phyloP scores from a whole-genome alignment of 2,113 vertebrate species.

The Phainopepla nitens region DNA sequence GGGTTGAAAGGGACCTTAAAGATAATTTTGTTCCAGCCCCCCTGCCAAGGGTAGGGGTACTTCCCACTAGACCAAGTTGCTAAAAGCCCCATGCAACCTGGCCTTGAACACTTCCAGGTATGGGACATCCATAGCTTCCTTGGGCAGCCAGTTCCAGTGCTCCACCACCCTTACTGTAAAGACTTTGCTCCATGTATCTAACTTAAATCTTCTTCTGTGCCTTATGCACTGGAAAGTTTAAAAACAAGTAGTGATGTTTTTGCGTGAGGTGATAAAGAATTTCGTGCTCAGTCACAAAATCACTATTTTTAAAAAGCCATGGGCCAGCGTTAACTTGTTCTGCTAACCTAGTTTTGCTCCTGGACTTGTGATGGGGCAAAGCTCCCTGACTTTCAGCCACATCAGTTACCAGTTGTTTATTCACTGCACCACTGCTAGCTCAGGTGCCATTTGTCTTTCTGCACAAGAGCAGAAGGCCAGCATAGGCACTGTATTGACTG shows the following conservation, averaged over 20 bases:
- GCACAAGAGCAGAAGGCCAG: background rate
- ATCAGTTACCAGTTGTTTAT: background rate
- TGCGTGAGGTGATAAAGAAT: background rate
- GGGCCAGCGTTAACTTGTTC: rapidly evolving
- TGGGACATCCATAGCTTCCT: background rate
- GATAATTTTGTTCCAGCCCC: background rate
- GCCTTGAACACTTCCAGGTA: background rate
- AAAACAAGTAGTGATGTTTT: background rate
- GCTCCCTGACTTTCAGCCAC: background rate
- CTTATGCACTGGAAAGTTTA: background rate
- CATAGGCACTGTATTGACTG: background rate
- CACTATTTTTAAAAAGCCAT: rapidly evolving
- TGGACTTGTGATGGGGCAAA: background rate
- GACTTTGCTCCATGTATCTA: background rate
- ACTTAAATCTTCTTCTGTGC: background rate
- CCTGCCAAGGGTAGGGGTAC: background rate
- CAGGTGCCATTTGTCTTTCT: background rate
- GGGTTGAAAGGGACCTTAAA: background rate
- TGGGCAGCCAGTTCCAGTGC: background rate
- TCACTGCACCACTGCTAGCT: background rate
- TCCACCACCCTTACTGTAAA: background rate
- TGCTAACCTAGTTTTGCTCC: background rate
- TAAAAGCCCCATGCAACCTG: background rate
- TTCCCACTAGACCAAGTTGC: background rate
- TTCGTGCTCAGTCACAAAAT: background rate